These are phyloP conservation scores for Dolichotis patagonum DNA, from an alignment of 2,113 vertebrate species.

Conservation along the genomic window DNA sequence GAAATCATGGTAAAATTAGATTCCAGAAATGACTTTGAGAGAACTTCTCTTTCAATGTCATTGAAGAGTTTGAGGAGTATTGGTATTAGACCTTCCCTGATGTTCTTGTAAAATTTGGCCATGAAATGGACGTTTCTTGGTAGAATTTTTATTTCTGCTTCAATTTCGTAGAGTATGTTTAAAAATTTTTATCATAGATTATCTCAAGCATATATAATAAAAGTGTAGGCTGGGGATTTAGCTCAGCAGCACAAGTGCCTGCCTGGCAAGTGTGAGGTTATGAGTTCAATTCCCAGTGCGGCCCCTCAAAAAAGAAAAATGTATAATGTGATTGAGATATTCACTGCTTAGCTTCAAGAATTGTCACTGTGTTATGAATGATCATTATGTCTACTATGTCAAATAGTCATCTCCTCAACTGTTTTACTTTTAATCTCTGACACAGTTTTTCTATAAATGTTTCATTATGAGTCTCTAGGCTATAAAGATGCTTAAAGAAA, in stretches of 20 bases:
- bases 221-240: too few relatives aligned
- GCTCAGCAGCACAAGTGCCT: too few relatives aligned
- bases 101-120: not conserved
- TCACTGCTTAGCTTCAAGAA: not conserved
- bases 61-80: not conserved
- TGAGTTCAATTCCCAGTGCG: too few relatives aligned
- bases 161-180: not conserved
- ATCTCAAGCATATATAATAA: not conserved
- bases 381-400: not conserved
- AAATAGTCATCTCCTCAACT: not conserved
- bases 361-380: not conserved
- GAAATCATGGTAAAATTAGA: not conserved
- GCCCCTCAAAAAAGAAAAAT: not conserved
- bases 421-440: not conserved
- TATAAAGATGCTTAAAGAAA: not conserved
- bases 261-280: too few relatives aligned
- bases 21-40: not conserved
- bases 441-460: not conserved
- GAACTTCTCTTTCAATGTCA: not conserved
- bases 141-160: not conserved
- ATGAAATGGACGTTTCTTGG: not conserved
- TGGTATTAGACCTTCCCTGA: not conserved
- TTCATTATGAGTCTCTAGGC: slow-evolving; percentile 12
- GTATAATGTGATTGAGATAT: not conserved
- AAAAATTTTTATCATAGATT: not conserved